Base-by-base conservation (phyloP, 1,140 invertebrate genomes). In the Aphelinus atriplicis region DNA sequence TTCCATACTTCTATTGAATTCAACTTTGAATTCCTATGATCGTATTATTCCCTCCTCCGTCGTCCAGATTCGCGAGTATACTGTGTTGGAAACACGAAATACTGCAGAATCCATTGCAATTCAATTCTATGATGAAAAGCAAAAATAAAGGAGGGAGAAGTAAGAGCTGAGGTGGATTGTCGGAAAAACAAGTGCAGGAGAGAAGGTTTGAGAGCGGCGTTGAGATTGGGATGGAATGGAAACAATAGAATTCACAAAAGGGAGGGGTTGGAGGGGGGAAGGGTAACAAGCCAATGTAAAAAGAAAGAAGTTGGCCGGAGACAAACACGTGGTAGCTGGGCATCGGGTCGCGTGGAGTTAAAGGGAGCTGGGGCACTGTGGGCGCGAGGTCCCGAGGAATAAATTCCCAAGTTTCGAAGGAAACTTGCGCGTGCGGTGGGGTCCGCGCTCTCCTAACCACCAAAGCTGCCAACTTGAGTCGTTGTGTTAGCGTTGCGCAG, bases 371-470 rank as follows among this genome's bases (percentile, higher is more conserved):
- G 77, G 42, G 67, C 58, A 69, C 26, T 26, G 26, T 26, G 26
- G 26, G 26, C 26, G 26, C 65, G 56, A 70, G 71, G 78, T 58
- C 64, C 71, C 77, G 63, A 62, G 65, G 76, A 82, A 82, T 82
- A 81, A 81, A 83, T 83, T 81, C 61, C 64, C 70, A 82, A 83
- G 78, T 83, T 83, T 81, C 77, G 78, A 82, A 79, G 78, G 71
- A 72, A 81, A 78, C 73, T 71, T 64, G 56, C 64, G 56, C 55
- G 65, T 76, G 58, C 64, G 48, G 64, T 71, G 58, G 57, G 51
- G 50, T 26, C n/a, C 56, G 60, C 65, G 62, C 68, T 48, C 50
- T 62, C 43, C 10, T 55, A 73, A 74, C 76, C 68, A 51, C 71
- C 65, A 64, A 74, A 73, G 62, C 73, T 65, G 62, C 70, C 58